These are phyloP conservation scores for Premnoplex brunnescens DNA, from an alignment of 2,797 vertebrate species.

Conservation along the genomic window DNA sequence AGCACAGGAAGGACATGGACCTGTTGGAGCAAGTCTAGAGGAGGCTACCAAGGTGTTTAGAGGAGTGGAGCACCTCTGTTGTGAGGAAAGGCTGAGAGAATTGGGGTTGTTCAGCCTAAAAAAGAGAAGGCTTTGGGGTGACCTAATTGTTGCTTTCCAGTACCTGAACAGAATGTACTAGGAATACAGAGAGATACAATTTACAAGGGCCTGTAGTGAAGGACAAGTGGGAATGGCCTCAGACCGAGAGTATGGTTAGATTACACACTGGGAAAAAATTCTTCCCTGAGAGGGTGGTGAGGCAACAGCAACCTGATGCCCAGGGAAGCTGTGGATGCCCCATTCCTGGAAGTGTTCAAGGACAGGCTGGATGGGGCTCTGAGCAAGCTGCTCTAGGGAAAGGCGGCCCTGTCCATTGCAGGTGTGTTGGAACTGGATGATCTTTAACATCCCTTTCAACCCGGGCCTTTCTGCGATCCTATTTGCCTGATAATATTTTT, in stretches of 20 bases:
- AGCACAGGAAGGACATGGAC: background rate
- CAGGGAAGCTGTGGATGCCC: background rate
- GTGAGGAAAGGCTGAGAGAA: rapidly evolving
- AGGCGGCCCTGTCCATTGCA: background rate
- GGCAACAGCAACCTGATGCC: rapidly evolving
- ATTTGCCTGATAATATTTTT: background rate
- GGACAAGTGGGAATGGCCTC: background rate
- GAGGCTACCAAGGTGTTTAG: background rate
- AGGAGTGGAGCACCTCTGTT: background rate
- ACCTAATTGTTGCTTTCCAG: rapidly evolving
- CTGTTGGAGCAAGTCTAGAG: background rate
- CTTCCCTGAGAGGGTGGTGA: rapidly evolving
- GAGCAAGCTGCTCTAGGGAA: background rate
- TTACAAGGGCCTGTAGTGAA: rapidly evolving
- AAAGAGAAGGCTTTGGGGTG: rapidly evolving
- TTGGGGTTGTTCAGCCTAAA: rapidly evolving
- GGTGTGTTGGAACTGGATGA: background rate
- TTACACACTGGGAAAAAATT: background rate
- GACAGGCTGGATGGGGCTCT: rapidly evolving
- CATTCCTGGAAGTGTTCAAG: background rate
- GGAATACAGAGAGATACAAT: background rate
- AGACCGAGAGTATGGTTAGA: background rate
- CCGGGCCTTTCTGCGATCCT: background rate
- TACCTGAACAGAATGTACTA: rapidly evolving
- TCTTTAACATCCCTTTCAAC: rapidly evolving